Percentiles rank a stretch among this genome's conserved stretches.
phyloP scores from a whole-genome alignment of 2,113 vertebrate genomes.

The Panthera tigris region DNA sequence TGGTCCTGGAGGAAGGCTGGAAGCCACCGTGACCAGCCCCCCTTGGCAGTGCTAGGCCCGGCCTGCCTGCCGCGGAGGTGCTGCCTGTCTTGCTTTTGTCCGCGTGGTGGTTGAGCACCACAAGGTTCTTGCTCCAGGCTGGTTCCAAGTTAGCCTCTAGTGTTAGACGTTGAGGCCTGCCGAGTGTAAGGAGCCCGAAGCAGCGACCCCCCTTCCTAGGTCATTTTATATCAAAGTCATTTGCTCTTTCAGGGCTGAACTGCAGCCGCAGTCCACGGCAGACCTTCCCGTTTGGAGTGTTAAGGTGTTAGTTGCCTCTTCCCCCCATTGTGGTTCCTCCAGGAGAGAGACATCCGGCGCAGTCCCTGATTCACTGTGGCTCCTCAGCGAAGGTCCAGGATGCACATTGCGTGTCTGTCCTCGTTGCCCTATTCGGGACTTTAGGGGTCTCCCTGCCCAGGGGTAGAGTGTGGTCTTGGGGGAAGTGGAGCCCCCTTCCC shows the following conservation, averaged over 20 bases:
- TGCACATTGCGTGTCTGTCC: background rate
- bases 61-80: background rate
- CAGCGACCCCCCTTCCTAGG: background rate
- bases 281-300: background rate
- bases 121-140: background rate
- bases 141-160: background rate
- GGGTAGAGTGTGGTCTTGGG: background rate
- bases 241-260: background rate
- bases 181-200: background rate
- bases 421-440: background rate
- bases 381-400: background rate
- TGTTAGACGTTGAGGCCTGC: background rate
- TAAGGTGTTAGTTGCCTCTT: no score
- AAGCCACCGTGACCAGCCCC: background rate
- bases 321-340: background rate
- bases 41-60: background rate
- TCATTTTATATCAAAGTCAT: background rate
- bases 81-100: background rate
- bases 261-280: background rate
- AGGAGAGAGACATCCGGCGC: background rate
- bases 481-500: background rate
- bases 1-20: background rate
- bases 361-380: background rate
- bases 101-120: rapidly evolving
- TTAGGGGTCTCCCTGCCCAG: background rate